A percentile compares a stretch with the other conserved stretches of the same genome.
These are phyloP conservation scores for Amyelois transitella DNA, from an alignment of 1,140 invertebrate species.

Conservation along the genomic window DNA sequence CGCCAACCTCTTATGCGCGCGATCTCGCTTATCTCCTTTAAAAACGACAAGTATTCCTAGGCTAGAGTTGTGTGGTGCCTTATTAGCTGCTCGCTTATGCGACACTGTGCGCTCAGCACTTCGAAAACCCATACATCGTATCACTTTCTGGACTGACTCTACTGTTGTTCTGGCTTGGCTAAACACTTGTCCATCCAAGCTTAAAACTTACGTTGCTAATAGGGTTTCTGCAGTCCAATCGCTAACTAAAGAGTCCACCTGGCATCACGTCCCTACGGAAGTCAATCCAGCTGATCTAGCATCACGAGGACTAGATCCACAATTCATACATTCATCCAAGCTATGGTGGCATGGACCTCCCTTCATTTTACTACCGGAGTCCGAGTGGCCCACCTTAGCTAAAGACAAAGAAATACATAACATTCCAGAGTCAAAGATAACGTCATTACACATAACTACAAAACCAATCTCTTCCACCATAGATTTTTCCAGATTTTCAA, in stretches of 20 bases:
- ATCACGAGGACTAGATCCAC: slow-evolving; percentile 1
- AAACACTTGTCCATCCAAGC: neutral
- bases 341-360: slow-evolving; percentile 10
- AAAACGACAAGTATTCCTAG: slow-evolving; percentile 12
- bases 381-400: neutral
- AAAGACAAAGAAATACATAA: neutral
- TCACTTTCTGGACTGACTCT: slow-evolving; percentile 7
- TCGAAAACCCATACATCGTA: neutral
- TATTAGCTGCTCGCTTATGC: slow-evolving; percentile 9
- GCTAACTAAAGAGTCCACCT: neutral
- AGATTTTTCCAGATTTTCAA: no score
- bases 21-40: slow-evolving; percentile 10
- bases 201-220: slow-evolving; percentile 7
- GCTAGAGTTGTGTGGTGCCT: slow-evolving; percentile 13
- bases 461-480: no score
- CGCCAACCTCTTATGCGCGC: slow-evolving; percentile 2
- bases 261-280: slow-evolving; percentile 1
- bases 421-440: neutral
- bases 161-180: slow-evolving; percentile 8
- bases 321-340: neutral
- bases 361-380: neutral
- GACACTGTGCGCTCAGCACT: slow-evolving; percentile 6
- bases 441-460: no score
- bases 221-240: slow-evolving; percentile 1
- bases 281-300: slow-evolving; percentile 11